A percentile compares a stretch with the other conserved stretches of the same genome.
Conservation (phyloP, 92 coral and sea anemone species). For the Paramuricea clavata region DNA sequence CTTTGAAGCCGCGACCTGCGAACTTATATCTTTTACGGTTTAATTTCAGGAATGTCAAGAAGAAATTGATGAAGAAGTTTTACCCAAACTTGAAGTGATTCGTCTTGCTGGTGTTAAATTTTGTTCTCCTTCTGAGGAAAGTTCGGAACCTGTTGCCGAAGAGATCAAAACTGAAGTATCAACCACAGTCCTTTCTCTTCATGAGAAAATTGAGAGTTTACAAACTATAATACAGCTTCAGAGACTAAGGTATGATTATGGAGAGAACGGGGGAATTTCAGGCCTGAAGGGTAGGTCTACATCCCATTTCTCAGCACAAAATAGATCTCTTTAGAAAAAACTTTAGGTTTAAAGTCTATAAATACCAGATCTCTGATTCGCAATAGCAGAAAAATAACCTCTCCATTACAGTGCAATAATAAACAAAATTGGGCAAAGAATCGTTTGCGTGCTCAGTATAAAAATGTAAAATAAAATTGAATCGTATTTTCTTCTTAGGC, state of each 20-base stretch:
- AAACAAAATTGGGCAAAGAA: too few relatives aligned
- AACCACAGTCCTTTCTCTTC: slow-evolving; percentile 24
- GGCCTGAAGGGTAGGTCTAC: too few relatives aligned
- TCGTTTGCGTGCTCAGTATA: too few relatives aligned
- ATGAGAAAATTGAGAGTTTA: slow-evolving; percentile 21
- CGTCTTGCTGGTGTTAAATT: slow-evolving; percentile 20
- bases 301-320: too few relatives aligned
- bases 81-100: slow-evolving; percentile 29
- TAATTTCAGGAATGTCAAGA: slow-evolving; percentile 32
- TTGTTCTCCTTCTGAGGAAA: background rate
- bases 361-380: too few relatives aligned
- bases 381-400: too few relatives aligned
- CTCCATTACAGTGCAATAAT: too few relatives aligned
- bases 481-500: slow-evolving; percentile 23
- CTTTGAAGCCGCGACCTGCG: too few relatives aligned
- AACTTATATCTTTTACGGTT: background rate
- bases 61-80: background rate
- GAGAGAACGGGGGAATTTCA: too few relatives aligned
- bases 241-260: slow-evolving; percentile 6
- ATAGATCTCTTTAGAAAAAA: too few relatives aligned
- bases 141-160: background rate
- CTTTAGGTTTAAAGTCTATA: too few relatives aligned
- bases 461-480: too few relatives aligned
- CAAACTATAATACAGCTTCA: slow-evolving; percentile 17
- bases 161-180: slow-evolving; percentile 17